A percentile compares a stretch with the other conserved stretches of the same genome.
Evolutionary conservation across 2,113 vertebrate genomes (phyloP).

Genomic region (Tupaia chinensis): DNA sequence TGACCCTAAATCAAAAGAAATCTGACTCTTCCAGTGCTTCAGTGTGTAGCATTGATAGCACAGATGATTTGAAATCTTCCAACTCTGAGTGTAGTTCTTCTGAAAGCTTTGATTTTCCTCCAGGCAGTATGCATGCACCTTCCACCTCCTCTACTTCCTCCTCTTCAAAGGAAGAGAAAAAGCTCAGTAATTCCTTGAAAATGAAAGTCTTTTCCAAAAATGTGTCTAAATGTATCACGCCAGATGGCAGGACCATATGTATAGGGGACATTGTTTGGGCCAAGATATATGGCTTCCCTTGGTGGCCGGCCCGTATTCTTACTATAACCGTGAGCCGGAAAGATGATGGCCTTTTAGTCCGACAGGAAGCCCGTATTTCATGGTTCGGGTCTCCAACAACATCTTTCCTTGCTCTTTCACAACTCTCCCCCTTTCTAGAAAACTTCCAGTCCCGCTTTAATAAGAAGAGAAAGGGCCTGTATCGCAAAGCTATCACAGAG

Average conservation of each 20-base stretch:
- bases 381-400: conserved; percentile 99
- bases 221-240: conserved; percentile 95
- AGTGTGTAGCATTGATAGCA: conserved; percentile 94
- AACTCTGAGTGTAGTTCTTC: conserved; percentile 97
- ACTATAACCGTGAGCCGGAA: conserved; percentile 96
- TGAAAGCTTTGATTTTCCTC: conserved; percentile 94
- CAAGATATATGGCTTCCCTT: conserved; percentile 99
- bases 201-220: conserved; percentile 96
- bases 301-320: conserved; percentile 98
- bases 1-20: conserved; percentile 93
- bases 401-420: conserved; percentile 96
- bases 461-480: conserved; percentile 98
- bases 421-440: conserved; percentile 98
- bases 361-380: conserved; percentile 97
- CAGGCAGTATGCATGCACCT: conserved; percentile 92
- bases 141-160: conserved; percentile 85
- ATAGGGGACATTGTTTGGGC: conserved; percentile 99
- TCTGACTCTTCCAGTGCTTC: conserved; percentile 93
- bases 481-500: conserved; percentile 98
- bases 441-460: conserved; percentile 99
- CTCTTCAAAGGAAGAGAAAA: conserved; percentile 93
- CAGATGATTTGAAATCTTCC: conserved; percentile 94
- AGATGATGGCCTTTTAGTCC: conserved; percentile 94
- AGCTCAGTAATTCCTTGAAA: conserved; percentile 94
- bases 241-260: conserved; percentile 97